A percentile compares a stretch with the other conserved stretches of the same genome.
These are phyloP conservation scores for Galeopterus variegatus DNA, from an alignment of 2,113 vertebrate genomes.

Conservation along the genomic window DNA sequence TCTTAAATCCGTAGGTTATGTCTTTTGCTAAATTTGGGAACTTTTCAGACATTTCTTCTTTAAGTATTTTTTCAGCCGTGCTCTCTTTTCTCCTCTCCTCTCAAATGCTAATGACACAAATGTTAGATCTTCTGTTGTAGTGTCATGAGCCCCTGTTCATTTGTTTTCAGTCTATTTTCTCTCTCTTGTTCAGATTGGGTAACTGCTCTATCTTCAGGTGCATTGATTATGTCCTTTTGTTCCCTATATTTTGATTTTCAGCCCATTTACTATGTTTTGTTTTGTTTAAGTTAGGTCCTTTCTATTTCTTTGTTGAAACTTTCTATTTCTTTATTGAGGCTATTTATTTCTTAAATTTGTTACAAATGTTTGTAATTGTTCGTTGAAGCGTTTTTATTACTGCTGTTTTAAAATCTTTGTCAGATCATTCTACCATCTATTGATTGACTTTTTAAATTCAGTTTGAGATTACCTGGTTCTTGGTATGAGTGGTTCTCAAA, in stretches of 20 bases:
- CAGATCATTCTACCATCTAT: not conserved
- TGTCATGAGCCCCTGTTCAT: not conserved
- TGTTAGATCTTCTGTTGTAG: not conserved
- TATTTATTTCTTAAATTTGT: no score
- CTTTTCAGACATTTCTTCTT: not conserved
- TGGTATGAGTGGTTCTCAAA: slow-evolving; percentile 13
- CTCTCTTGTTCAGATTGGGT: not conserved
- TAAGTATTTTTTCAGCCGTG: not conserved
- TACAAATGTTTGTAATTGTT: not conserved
- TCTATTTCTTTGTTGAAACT: not conserved
- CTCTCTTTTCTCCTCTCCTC: not conserved
- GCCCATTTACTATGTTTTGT: not conserved
- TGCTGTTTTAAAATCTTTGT: slow-evolving; percentile 11
- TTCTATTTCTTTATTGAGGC: not conserved
- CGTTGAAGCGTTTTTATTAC: not conserved
- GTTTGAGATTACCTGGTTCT: not conserved
- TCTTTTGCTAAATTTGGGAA: not conserved
- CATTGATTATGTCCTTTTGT: not conserved
- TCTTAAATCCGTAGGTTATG: not conserved
- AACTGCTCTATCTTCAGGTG: not conserved
- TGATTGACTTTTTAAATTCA: not conserved
- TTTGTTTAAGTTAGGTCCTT: not conserved
- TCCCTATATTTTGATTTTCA: not conserved
- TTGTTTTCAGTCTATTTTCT: not conserved
- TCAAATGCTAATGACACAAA: not conserved